phyloP scores from a whole-genome alignment of 2,797 vertebrate species.

The Muraenolepis orangiensis region DNA sequence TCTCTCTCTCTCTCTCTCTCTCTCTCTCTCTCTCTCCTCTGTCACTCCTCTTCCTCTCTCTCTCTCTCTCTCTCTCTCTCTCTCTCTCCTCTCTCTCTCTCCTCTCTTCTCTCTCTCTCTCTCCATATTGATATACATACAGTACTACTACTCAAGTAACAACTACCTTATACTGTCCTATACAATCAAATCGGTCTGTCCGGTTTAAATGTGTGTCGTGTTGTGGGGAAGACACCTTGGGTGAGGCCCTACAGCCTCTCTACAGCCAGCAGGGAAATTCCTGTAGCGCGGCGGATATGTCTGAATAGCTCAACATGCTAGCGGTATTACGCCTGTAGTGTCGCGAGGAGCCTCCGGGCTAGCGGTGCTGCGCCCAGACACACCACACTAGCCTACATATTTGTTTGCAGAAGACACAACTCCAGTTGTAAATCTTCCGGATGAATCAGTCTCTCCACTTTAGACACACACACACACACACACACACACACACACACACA shows the following conservation, averaged over 20 bases:
- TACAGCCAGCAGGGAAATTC: constrained; percentile 5
- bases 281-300: background rate
- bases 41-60: too few relatives aligned
- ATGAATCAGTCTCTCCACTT: background rate
- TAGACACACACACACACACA: background rate
- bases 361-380: background rate
- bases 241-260: background rate
- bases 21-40: background rate
- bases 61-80: background rate
- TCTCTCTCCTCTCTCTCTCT: background rate
- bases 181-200: background rate
- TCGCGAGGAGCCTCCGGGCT: background rate
- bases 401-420: background rate
- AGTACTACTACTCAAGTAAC: background rate
- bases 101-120: background rate
- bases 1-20: background rate
- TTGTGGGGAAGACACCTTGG: background rate
- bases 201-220: background rate
- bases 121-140: too few relatives aligned
- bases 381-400: background rate
- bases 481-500: background rate
- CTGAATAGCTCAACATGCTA: background rate
- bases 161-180: background rate
- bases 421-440: background rate
- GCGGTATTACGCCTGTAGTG: background rate